These are phyloP conservation scores for Sturmia bella DNA, from an alignment of 2,888 invertebrate genomes.

Conservation along the genomic window DNA sequence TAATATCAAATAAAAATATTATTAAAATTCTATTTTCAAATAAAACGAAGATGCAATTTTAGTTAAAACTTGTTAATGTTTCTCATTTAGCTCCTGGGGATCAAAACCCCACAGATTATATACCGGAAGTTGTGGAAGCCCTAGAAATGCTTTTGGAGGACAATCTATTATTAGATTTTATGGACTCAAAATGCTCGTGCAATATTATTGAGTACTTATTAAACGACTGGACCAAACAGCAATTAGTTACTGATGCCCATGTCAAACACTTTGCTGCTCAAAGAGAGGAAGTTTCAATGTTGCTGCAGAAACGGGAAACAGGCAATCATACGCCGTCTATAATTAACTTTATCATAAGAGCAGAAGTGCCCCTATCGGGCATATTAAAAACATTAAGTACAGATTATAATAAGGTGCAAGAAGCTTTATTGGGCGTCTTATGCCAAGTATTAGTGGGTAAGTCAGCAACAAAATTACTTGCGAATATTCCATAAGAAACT, in stretches of 20 bases:
- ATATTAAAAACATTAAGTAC: conserved; percentile 95
- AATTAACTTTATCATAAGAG: conserved; percentile 90
- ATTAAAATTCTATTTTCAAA: no score
- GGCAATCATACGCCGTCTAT: conserved; percentile 88
- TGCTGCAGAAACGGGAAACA: conserved; percentile 87
- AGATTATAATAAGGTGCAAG: conserved; percentile 94
- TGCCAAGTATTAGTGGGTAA: conserved; percentile 92
- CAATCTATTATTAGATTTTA: conserved; percentile 91
- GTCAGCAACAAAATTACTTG: conserved; percentile 12
- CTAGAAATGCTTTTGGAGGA: conserved; percentile 93
- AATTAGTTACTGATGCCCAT: conserved; percentile 90
- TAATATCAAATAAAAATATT: no score
- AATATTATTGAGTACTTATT: conserved; percentile 92
- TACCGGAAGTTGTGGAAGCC: conserved; percentile 90
- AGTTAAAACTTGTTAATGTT: background rate
- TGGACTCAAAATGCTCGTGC: conserved; percentile 94
- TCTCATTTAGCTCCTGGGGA: conserved; percentile 72
- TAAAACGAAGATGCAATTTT: background rate
- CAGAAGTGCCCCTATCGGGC: conserved; percentile 93
- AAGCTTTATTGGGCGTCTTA: conserved; percentile 91
- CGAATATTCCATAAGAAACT: background rate
- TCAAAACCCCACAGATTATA: conserved; percentile 83
- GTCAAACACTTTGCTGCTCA: conserved; percentile 86
- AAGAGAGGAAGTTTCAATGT: conserved; percentile 82
- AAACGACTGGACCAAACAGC: conserved; percentile 90